Base-by-base conservation (phyloP, 2,888 invertebrate species). In the Tipula helvola region DNA sequence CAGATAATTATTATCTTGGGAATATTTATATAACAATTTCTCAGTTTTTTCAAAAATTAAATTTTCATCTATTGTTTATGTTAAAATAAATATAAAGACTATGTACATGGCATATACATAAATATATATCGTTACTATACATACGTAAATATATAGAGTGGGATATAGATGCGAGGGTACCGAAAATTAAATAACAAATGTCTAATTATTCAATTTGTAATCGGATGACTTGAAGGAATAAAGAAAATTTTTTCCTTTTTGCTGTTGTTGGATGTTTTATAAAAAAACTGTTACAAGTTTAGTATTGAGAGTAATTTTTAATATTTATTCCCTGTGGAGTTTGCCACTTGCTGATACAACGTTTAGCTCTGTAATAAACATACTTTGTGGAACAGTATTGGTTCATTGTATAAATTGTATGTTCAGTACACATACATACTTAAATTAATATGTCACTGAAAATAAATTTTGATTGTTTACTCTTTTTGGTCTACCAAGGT, bases 141-240 rank as follows among this genome's bases (percentile, higher is more conserved):
- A 71, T 28, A 71, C 13, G 10, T 28, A 39, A 39, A 39, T 28
- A 28, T 10, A 71, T 18, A 28, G 8, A 28, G 8, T 28, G 71
- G 71, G 71, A 28, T 28, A 18, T 18, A 28, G 71, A 28, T 28
- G 71, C 28, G 71, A 71, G 71, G 71, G 71, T 71, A 71, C 71
- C 10, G 28, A 28, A 71, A 71, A 71, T 71, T 71, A 71, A 71
- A 71, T 71, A 71, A 71, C 71, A 71, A 71, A 71, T 71, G 71
- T 71, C 71, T 71, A 71, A 71, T 71, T 71, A 71, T 71, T 71
- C 71, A 71, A 71, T 71, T 71, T 71, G 71, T 71, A 71, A 71
- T 71, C 71, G 71, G 71, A 71, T 71, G 71, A 71, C 71, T 71
- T 71, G 71, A 8, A 71, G 28, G 28, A 71, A 71, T 71, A 52